These are phyloP conservation scores for Idaea dimidiata DNA, from an alignment of 2,888 invertebrate genomes.

Conservation along the genomic window DNA sequence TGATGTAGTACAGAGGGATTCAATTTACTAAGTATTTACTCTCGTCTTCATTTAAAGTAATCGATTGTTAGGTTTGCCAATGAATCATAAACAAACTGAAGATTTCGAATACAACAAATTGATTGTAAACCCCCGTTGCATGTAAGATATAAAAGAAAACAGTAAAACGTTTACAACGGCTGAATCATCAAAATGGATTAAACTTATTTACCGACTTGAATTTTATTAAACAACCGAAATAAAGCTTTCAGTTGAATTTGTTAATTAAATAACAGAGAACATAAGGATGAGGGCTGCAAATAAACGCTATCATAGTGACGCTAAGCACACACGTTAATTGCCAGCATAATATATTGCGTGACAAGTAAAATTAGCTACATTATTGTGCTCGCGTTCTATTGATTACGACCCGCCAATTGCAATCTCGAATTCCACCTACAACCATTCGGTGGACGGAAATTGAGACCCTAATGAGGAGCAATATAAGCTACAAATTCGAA, in stretches of 20 bases:
- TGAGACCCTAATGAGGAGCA: constrained; percentile 30
- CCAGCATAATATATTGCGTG: constrained; percentile 42
- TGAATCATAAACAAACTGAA: constrained; percentile 25
- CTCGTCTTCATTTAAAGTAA: background rate
- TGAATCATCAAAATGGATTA: constrained; percentile 49
- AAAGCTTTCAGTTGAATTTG: constrained; percentile 2
- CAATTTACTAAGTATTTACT: background rate
- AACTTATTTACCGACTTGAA: constrained; percentile 43
- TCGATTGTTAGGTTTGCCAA: background rate
- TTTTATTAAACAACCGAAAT: constrained; percentile 23
- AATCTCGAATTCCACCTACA: constrained; percentile 40
- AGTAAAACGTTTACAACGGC: constrained; percentile 56
- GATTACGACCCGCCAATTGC: constrained; percentile 42
- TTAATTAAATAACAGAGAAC: constrained; percentile 1
- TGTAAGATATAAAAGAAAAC: constrained; percentile 46
- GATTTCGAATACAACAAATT: constrained; percentile 48
- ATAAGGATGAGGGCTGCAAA: background rate
- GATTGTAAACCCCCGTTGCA: constrained; percentile 42
- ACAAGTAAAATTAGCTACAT: constrained; percentile 52
- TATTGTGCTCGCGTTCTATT: constrained; percentile 47
- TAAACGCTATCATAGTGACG: constrained; percentile 12
- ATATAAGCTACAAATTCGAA: constrained; percentile 39
- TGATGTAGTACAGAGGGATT: background rate
- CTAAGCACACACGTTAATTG: constrained; percentile 34
- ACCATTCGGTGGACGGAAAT: constrained; percentile 31